Conservation (phyloP, 1,140 invertebrate genomes). For the Diorhabda carinulata region DNA sequence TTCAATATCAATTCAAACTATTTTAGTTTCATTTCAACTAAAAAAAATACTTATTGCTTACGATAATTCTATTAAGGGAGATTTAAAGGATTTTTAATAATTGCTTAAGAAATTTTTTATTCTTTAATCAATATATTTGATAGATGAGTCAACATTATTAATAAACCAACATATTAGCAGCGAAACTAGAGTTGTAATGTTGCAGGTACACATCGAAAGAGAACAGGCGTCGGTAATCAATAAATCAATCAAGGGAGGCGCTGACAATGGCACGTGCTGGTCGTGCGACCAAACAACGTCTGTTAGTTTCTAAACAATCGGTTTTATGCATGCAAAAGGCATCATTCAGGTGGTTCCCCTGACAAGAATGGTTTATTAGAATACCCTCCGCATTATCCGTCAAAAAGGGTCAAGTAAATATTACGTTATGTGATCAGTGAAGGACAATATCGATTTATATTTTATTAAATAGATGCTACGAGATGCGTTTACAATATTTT, state of each 20-base stretch:
- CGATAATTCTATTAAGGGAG: no score
- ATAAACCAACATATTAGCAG: no score
- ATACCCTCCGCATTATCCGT: conserved; percentile 7
- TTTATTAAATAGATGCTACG: no score
- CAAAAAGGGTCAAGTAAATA: conserved; percentile 16
- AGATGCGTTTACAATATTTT: no score
- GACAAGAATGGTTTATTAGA: conserved; percentile 20
- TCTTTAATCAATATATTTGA: no score
- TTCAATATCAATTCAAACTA: no score
- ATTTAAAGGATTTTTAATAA: no score
- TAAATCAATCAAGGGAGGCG: conserved; percentile 27
- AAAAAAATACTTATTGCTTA: no score
- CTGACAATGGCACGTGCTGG: conserved; percentile 26
- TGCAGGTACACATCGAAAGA: not conserved
- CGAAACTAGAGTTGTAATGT: not conserved
- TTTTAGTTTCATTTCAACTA: no score
- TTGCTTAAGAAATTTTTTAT: no score
- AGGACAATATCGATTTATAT: no score
- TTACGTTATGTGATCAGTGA: not conserved
- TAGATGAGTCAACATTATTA: no score
- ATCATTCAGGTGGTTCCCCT: conserved; percentile 14
- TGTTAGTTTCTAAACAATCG: conserved; percentile 13
- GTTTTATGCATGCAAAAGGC: conserved; percentile 7
- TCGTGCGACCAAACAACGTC: conserved; percentile 26
- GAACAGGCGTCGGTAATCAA: conserved; percentile 22